Conservation (phyloP, 2,113 vertebrate genomes). For the Agapornis roseicollis region DNA sequence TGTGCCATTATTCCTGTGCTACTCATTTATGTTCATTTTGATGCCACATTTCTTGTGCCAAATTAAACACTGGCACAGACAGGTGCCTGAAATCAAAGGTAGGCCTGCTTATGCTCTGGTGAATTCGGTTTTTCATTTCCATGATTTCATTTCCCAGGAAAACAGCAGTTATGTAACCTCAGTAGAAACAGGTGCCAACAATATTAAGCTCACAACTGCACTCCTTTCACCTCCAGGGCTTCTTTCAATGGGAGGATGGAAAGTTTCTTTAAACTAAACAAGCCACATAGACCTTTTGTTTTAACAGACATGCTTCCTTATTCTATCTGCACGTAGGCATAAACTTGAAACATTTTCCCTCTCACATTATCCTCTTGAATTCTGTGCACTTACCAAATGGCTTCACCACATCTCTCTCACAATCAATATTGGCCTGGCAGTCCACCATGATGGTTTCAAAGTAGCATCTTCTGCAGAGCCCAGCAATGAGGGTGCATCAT, state of each 20-base stretch:
- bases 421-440: not conserved
- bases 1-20: conserved; percentile 33
- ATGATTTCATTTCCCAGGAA: conserved; percentile 57
- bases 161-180: conserved; percentile 52
- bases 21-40: conserved; percentile 33
- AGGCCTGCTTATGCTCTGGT: conserved; percentile 10
- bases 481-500: not conserved
- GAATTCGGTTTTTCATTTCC: conserved; percentile 42
- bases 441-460: not conserved
- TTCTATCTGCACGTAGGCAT: conserved; percentile 31
- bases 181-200: not conserved
- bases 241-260: conserved; percentile 58
- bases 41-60: conserved; percentile 39
- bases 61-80: conserved; percentile 56
- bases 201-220: not conserved
- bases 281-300: conserved; percentile 22
- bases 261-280: conserved; percentile 63
- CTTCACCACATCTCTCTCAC: not conserved
- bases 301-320: conserved; percentile 1
- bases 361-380: not conserved
- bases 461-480: not conserved
- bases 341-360: not conserved
- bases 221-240: conserved; percentile 3
- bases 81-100: conserved; percentile 62
- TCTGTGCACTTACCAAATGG: not conserved